Conservation (phyloP, 2,113 vertebrate genomes). For the Pteropus alecto region DNA sequence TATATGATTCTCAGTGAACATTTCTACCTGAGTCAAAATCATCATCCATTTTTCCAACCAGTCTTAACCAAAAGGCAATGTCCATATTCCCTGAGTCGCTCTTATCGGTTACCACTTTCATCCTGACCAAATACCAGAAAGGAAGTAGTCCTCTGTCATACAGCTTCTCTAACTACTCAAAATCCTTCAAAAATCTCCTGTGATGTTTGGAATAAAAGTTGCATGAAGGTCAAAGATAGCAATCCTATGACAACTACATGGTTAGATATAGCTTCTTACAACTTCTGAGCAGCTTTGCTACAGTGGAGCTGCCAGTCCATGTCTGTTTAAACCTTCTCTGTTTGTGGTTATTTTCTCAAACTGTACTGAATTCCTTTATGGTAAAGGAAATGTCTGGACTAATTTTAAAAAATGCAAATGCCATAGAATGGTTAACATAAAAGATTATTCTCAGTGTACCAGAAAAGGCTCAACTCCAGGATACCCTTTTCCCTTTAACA, state of each 20-base stretch:
- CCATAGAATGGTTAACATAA: not conserved
- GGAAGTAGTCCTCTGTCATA: not conserved
- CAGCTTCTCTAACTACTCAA: not conserved
- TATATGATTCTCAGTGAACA: not conserved
- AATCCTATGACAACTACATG: not conserved
- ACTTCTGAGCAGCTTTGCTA: not conserved
- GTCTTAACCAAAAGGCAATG: not conserved
- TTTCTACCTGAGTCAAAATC: not conserved
- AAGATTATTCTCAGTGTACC: not conserved
- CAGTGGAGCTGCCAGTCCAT: not conserved
- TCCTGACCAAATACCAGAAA: not conserved
- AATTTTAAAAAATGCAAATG: not conserved
- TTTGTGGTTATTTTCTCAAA: not conserved
- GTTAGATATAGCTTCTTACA: not conserved
- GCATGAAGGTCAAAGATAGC: not conserved
- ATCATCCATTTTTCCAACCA: not conserved
- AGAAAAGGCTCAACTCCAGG: not conserved
- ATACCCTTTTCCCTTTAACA: not conserved
- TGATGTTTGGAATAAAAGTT: not conserved
- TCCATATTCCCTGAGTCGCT: not conserved
- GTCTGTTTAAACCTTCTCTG: not conserved
- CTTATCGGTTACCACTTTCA: not conserved
- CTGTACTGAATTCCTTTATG: not conserved
- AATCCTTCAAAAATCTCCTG: not conserved
- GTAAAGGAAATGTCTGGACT: conserved; percentile 5